These are phyloP conservation scores for Tachina fera DNA, from an alignment of 2,888 invertebrate species.

Conservation along the genomic window DNA sequence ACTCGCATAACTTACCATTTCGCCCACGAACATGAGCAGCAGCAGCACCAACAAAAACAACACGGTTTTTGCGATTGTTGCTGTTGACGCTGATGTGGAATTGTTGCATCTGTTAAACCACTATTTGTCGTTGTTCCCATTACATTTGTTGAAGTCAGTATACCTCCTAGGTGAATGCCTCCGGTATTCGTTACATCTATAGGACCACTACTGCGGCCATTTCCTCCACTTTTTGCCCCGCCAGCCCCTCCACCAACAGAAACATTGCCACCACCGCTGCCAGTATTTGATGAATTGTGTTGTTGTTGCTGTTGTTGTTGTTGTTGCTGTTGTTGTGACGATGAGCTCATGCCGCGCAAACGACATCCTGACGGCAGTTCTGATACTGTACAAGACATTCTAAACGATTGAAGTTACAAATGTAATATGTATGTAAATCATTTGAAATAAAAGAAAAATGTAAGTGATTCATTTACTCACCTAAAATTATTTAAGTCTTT, in stretches of 20 bases:
- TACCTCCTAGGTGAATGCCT: conserved; percentile 77
- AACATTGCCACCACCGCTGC: conserved; percentile 70
- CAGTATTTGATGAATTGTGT: conserved; percentile 68
- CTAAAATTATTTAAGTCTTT: conserved; percentile 70
- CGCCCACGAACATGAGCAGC: conserved; percentile 88
- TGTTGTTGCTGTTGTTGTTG: conserved; percentile 75
- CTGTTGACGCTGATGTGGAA: conserved; percentile 77
- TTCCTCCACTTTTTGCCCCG: conserved; percentile 73
- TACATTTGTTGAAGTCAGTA: conserved; percentile 75
- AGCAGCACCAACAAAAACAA: conserved; percentile 88
- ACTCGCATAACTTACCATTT: conserved; percentile 80
- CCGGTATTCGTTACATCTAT: conserved; percentile 75
- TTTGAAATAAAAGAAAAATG: neutral
- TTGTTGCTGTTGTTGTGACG: conserved; percentile 80
- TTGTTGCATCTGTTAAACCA: conserved; percentile 72
- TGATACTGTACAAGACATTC: conserved; percentile 86
- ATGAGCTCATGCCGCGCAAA: conserved; percentile 83
- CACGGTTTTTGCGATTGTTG: conserved; percentile 85
- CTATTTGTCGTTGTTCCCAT: conserved; percentile 73
- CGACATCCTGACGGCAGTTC: conserved; percentile 83
- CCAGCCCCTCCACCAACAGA: conserved; percentile 75
- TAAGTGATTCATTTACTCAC: conserved; percentile 15
- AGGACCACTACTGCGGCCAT: conserved; percentile 65
- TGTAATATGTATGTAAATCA: neutral
- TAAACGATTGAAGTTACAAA: conserved; percentile 61